phyloP scores from a whole-genome alignment of 1,140 invertebrate species.

The Formica selysi region DNA sequence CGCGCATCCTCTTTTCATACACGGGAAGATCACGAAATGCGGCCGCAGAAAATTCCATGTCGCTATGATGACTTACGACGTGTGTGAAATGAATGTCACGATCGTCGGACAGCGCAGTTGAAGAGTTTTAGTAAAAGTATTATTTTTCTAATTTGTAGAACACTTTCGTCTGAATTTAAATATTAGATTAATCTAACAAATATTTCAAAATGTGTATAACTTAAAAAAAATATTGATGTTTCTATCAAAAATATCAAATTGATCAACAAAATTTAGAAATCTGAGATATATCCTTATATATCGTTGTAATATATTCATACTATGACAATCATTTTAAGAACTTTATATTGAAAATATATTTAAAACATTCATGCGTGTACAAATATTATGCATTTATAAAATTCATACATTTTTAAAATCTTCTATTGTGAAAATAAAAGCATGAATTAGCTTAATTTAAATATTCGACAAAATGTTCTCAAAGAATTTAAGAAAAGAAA shows the following conservation, averaged over 20 bases:
- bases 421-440: neutral
- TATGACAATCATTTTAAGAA: neutral
- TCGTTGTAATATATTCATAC: neutral
- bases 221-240: neutral
- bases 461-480: neutral
- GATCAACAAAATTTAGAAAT: neutral
- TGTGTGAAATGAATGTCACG: conserved; percentile 26
- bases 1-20: conserved; percentile 22
- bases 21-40: conserved; percentile 24
- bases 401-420: neutral
- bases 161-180: neutral
- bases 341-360: neutral
- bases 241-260: neutral
- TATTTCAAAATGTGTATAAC: neutral
- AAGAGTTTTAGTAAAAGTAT: too few relatives aligned
- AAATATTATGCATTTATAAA: conserved; percentile 34
- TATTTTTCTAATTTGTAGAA: neutral
- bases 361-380: neutral
- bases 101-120: conserved; percentile 8
- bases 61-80: conserved; percentile 34
- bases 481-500: neutral
- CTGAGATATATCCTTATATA: neutral
- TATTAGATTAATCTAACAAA: neutral
- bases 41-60: conserved; percentile 11
- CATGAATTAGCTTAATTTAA: neutral